Conservation (phyloP, 2,113 vertebrate genomes). For the Syrrhaptes paradoxus region DNA sequence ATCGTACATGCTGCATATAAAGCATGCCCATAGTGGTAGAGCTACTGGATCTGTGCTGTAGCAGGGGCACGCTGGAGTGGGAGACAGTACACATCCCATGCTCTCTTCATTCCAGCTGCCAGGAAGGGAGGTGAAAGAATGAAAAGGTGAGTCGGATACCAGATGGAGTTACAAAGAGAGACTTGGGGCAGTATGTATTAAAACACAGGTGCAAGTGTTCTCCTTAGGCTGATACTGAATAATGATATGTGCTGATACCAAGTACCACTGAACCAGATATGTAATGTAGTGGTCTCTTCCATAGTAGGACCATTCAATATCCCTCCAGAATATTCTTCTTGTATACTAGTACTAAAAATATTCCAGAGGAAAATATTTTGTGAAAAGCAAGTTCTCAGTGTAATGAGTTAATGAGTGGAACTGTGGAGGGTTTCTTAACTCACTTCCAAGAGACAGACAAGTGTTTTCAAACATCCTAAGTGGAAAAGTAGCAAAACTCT, state of each 20-base stretch:
- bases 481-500: not conserved
- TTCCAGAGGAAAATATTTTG: not conserved
- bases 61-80: not conserved
- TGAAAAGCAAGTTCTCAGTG: not conserved
- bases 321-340: not conserved
- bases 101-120: not conserved
- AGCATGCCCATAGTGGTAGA: not conserved
- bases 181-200: not conserved
- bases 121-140: not conserved
- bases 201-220: not conserved
- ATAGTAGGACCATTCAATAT: accelerated
- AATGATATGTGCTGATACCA: accelerated
- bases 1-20: accelerated
- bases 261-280: not conserved
- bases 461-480: not conserved
- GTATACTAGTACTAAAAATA: not conserved
- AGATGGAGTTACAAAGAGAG: not conserved
- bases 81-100: accelerated
- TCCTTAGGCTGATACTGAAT: not conserved
- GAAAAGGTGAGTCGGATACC: not conserved
- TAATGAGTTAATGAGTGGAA: not conserved
- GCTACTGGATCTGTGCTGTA: not conserved
- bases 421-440: not conserved
- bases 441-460: not conserved
- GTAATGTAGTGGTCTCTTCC: not conserved